Evolutionary conservation across 2,888 invertebrate species (phyloP).

Genomic region (Mesorhabditis sp.): DNA sequence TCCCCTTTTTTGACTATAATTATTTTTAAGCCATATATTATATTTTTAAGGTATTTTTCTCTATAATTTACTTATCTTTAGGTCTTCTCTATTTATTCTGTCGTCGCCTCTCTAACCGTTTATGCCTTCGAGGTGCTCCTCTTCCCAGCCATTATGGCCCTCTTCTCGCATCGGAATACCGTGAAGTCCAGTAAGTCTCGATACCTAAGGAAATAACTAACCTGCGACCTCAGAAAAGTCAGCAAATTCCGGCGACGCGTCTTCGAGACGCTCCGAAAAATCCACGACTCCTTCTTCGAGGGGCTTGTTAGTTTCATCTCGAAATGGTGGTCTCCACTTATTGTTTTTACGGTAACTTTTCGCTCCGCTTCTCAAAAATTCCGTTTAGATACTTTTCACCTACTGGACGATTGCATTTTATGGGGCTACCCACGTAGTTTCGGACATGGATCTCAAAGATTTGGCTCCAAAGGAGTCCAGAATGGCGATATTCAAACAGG

Average conservation of each 20-base stretch:
- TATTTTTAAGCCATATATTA: neutral
- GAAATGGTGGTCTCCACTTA: constrained; percentile 2
- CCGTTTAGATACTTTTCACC: neutral
- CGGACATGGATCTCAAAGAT: constrained; percentile 1
- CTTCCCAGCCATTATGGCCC: constrained; percentile 2
- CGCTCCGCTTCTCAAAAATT: neutral
- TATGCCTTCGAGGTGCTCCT: neutral
- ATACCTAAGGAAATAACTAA: too few species aligned
- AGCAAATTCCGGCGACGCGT: neutral
- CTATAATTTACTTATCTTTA: neutral
- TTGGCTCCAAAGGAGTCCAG: neutral
- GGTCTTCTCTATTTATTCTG: neutral
- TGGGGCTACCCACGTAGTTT: neutral
- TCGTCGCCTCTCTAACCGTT: neutral
- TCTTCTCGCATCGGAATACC: constrained; percentile 1
- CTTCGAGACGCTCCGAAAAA: neutral
- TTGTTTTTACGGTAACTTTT: neutral
- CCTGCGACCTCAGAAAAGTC: constrained; percentile 1
- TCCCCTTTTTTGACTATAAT: neutral
- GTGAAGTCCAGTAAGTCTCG: neutral
- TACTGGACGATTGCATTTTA: neutral
- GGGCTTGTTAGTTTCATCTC: neutral
- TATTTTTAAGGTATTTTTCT: neutral
- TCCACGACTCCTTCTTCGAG: neutral
- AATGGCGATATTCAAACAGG: neutral